Base-by-base conservation (phyloP, 2,113 vertebrate genomes). In the Coryphaenoides rupestris region DNA sequence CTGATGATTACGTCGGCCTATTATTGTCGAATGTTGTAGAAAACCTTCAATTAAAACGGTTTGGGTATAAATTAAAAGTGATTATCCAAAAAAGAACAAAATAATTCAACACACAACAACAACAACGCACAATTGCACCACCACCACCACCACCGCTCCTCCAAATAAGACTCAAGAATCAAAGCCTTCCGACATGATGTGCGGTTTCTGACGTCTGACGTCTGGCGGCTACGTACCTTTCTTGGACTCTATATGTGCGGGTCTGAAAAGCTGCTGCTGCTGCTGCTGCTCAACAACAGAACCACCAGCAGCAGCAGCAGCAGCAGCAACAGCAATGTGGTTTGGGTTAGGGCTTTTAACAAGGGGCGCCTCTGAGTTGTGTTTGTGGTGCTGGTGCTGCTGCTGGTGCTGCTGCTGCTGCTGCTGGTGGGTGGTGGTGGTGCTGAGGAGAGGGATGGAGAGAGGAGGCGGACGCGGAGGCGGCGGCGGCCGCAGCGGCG, bases 201-300 rank as follows among this genome's bases (percentile, higher is more conserved):
- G 33, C 9, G 2, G 59, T 45, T 23, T 70, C 60, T 19, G n/a
- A 49, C 55, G 40, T 40, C 16, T 26, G 33, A 59, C 22, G 21
- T 61, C 19, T n/a, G 24, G 24, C 15, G 24, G 7, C 84, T 87
- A 91, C 94, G 89, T 95, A 96, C 96, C 97, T 96, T 98, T 99
- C 90, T 96, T 99, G 66, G 93, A 87, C 74, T 99, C 95, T 75
- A 93, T 90, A 85, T 90, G 83, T 68, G 92, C 82, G 77, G 90
- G 59, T 86, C 95, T 93, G 93, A 95, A 98, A 87, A 92, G 93
- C 22, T 93, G 89, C 58, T 96, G 83, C 54, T 81, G 83, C 61
- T 87, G n/a, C n/a, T n/a, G n/a, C n/a, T n/a, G n/a, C n/a, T n/a
- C n/a, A n/a, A n/a, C n/a, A n/a, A n/a, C n/a, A n/a, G n/a, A n/a